Base-by-base conservation (phyloP, 1,140 invertebrate genomes). In the Pogonognathellus flavescens region DNA sequence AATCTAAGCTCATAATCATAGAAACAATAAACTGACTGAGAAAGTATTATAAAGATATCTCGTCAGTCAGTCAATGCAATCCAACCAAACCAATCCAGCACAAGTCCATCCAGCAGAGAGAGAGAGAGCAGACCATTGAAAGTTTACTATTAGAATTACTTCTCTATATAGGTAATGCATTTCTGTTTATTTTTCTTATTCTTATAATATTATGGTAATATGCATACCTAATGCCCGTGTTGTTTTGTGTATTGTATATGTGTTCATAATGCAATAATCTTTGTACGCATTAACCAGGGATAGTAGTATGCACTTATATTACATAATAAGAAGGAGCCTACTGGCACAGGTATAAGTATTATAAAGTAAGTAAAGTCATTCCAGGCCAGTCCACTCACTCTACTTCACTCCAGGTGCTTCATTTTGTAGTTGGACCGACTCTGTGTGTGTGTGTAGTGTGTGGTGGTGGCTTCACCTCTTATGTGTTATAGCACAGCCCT, bases 371-470 rank as follows among this genome's bases (percentile, higher is more conserved):
- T 41, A 41, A 41, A 41, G 31, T 41, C 31, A 41, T 41, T 41
- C 31, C 31, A 49, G n/a, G 70, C 70, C 16, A 76, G 41, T 76
- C 70, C 31, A 76, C 22, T 76, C 70, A 76, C 70, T 76, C 70
- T 18, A 76, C 70, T 76, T 76, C 70, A 76, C 70, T 76, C 70
- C 70, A 76, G 70, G 70, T 76, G 70, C 70, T 76, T 76, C 31
- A 31, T 41, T 76, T 76, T 76, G 31, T 66, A 66, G 62, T 66
- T 66, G 20, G 20, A 25, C 62, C 20, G 62, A 66, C 62, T n/a
- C 2, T 57, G 31, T 41, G 31, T 41, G 31, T 41, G 31, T 41
- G 31, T 41, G 31, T n/a, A n/a, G n/a, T 41, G 31, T 41, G 31
- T 41, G 31, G 31, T 41, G 31, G 6, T 41, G 31, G 31, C 31